Percentiles rank a stretch among this genome's conserved stretches.
These are phyloP conservation scores for Paradoxurus hermaphroditus DNA, from an alignment of 2,113 vertebrate genomes.

Conservation along the genomic window DNA sequence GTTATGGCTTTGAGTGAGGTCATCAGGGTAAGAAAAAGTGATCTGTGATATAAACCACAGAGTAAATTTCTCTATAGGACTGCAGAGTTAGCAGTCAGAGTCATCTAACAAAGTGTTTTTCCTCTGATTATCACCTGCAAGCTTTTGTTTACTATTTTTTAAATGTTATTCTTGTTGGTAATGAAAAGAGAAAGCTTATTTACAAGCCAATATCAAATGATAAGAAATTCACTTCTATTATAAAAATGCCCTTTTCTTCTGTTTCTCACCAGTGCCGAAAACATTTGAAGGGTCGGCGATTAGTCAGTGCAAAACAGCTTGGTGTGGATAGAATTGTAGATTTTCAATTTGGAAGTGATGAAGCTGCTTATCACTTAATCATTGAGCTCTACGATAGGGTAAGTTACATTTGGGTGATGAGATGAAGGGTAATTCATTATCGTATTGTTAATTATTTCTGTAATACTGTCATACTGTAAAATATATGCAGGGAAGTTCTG, in stretches of 20 bases:
- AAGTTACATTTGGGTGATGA: slow-evolving; percentile 60
- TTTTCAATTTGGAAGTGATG: slow-evolving; percentile 96
- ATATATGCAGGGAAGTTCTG: neutral
- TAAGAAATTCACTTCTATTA: slow-evolving; percentile 25
- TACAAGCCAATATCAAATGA: neutral
- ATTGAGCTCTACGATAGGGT: slow-evolving; percentile 98
- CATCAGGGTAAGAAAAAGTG: neutral
- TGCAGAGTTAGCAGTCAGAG: neutral
- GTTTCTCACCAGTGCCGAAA: slow-evolving; percentile 91
- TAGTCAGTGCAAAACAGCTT: slow-evolving; percentile 91
- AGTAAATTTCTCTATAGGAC: neutral
- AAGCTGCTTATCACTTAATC: slow-evolving; percentile 96
- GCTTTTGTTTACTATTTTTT: slow-evolving; percentile 3
- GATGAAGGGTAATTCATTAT: neutral
- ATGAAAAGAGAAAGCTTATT: slow-evolving; percentile 7
- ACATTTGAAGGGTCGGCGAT: slow-evolving; percentile 90
- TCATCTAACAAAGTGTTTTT: slow-evolving; percentile 25
- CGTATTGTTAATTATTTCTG: neutral
- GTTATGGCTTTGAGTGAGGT: neutral
- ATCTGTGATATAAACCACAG: neutral
- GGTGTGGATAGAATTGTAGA: slow-evolving; percentile 96
- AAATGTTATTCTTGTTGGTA: neutral
- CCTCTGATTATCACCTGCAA: neutral
- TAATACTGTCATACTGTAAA: neutral
- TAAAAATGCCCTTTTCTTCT: neutral